Conservation (phyloP, 2,113 vertebrate genomes). For the Thamnophis sirtalis region DNA sequence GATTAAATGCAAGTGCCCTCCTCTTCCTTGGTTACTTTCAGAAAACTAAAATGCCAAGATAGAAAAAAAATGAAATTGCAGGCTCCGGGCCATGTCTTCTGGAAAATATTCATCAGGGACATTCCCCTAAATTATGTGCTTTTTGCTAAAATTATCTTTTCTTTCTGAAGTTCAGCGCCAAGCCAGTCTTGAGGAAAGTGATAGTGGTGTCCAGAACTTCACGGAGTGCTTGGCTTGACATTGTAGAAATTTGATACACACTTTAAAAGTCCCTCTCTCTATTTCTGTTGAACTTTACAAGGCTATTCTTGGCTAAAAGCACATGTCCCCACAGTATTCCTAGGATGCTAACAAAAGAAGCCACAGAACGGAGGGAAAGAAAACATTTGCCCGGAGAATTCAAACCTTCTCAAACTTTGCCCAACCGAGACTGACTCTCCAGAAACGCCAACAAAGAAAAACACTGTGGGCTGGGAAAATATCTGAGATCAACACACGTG, state of each 20-base stretch:
- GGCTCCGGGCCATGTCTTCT: neutral
- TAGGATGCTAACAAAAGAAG: conserved; percentile 31
- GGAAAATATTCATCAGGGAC: neutral
- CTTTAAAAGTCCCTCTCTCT: conserved; percentile 33
- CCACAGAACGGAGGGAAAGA: neutral
- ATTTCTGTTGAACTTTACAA: conserved; percentile 46
- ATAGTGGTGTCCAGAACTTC: conserved; percentile 10
- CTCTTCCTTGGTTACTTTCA: neutral
- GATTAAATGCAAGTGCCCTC: neutral
- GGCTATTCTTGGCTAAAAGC: conserved; percentile 41
- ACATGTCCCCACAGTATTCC: conserved; percentile 27
- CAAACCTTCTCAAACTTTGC: neutral
- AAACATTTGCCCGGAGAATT: neutral
- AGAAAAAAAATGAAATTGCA: neutral
- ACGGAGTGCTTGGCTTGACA: conserved; percentile 21
- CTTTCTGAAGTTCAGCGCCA: conserved; percentile 1
- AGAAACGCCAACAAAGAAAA: neutral
- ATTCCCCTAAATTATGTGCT: neutral
- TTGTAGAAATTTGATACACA: conserved; percentile 48
- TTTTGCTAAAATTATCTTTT: conserved; percentile 28
- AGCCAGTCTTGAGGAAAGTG: conserved; percentile 5
- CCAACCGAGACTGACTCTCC: neutral
- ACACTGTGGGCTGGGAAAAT: neutral
- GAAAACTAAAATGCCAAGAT: neutral
- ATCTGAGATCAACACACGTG: neutral